These are phyloP conservation scores for Acanthornis magna DNA, from an alignment of 2,797 vertebrate genomes.

Conservation along the genomic window DNA sequence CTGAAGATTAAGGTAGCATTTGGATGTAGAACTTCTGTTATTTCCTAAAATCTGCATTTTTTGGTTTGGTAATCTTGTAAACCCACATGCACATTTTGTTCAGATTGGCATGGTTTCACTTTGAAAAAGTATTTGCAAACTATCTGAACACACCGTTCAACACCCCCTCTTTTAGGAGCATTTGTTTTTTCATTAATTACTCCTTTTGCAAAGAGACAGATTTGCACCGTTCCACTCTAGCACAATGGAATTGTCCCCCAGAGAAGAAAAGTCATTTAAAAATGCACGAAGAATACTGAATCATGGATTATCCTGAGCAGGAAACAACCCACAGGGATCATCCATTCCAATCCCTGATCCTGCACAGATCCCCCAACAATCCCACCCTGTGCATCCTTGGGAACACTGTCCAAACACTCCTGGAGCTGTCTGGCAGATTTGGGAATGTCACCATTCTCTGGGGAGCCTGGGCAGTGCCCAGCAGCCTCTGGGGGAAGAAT, in stretches of 20 bases:
- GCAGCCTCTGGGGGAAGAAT: background rate
- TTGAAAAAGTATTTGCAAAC: background rate
- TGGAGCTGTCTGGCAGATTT: background rate
- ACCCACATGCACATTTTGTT: background rate
- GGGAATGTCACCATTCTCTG: rapidly evolving
- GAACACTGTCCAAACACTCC: rapidly evolving
- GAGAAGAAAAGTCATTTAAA: background rate
- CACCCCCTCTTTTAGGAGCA: too few species aligned
- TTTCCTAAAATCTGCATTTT: background rate
- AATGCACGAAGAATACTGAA: background rate
- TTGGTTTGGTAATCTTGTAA: background rate
- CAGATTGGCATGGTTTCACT: background rate
- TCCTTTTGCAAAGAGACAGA: too few species aligned
- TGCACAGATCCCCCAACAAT: background rate
- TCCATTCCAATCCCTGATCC: rapidly evolving
- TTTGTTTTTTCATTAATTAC: too few species aligned
- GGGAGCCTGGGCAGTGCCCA: background rate
- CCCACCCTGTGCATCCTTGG: background rate
- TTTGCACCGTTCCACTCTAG: too few species aligned
- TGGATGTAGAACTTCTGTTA: background rate
- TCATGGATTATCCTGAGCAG: background rate
- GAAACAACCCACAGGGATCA: background rate
- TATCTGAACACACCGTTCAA: background rate
- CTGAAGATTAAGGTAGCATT: too few species aligned
- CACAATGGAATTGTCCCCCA: background rate